phyloP scores from a whole-genome alignment of 2,797 vertebrate genomes.

The Thalassophryne amazonica region DNA sequence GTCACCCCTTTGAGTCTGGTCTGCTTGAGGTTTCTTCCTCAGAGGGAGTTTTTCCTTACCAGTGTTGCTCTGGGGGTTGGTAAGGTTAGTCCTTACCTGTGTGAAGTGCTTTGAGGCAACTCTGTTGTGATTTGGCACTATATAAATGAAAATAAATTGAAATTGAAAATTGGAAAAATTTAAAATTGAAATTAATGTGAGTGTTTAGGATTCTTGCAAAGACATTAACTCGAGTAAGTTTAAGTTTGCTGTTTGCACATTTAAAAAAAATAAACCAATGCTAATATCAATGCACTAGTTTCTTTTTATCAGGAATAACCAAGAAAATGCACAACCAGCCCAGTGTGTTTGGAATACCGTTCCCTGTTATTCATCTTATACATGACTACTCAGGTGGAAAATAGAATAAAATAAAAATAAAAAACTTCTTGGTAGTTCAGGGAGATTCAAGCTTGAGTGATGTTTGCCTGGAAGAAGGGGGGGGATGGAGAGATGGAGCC shows the following conservation, averaged over 20 bases:
- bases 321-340: conserved; percentile 1
- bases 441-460: conserved; percentile 62
- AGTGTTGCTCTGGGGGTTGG: too few species aligned
- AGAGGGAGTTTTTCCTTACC: too few species aligned
- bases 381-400: conserved; percentile 62
- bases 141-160: too few species aligned
- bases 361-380: conserved; percentile 8
- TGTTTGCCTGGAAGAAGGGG: conserved; percentile 45
- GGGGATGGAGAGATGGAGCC: conserved; percentile 39
- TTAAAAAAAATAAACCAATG: background rate
- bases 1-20: too few species aligned
- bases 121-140: too few species aligned
- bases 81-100: too few species aligned
- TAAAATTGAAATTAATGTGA: background rate
- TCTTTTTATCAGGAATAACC: background rate
- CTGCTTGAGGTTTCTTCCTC: too few species aligned
- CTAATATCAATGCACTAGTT: background rate
- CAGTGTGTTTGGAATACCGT: conserved; percentile 13
- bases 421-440: conserved; percentile 64
- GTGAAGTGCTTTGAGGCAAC: too few species aligned
- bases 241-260: background rate
- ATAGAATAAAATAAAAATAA: conserved; percentile 44
- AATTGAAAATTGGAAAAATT: too few species aligned
- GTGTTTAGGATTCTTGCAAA: background rate
- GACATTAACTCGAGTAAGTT: background rate